phyloP scores from a whole-genome alignment of 1,140 invertebrate species.

The Harpegnathos saltator region DNA sequence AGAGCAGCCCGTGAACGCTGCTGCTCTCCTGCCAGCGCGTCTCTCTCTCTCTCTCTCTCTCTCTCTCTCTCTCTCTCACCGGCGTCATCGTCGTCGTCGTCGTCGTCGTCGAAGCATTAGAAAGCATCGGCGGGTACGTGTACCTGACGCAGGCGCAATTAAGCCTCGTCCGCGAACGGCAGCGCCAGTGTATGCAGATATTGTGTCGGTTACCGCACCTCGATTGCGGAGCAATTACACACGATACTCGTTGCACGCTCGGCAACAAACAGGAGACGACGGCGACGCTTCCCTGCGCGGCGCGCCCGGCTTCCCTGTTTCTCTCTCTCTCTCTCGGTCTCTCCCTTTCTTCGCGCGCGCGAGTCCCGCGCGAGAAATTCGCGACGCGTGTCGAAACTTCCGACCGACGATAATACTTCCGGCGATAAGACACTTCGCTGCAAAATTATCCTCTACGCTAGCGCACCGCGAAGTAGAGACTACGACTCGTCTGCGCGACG shows the following conservation, averaged over 20 bases:
- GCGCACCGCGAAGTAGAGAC: constrained; percentile 9
- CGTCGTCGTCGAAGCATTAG: constrained; percentile 47
- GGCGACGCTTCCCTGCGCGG: constrained; percentile 10
- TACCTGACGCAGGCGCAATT: constrained; percentile 58
- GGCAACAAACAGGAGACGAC: too few species aligned
- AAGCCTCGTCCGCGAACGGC: constrained; percentile 30
- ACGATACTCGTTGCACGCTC: constrained; percentile 58
- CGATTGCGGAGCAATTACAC: constrained; percentile 67
- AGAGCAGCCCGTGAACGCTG: constrained; percentile 17
- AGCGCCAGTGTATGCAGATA: constrained; percentile 39
- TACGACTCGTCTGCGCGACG: neutral
- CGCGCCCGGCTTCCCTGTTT: neutral
- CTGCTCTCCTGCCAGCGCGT: neutral
- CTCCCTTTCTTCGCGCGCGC: neutral
- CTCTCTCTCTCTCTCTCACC: too few species aligned
- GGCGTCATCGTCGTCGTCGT: too few species aligned
- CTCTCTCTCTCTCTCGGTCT: constrained; percentile 13
- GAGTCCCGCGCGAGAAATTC: constrained; percentile 32
- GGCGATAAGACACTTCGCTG: constrained; percentile 24
- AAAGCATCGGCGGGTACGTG: constrained; percentile 57
- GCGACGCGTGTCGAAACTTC: constrained; percentile 55
- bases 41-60: too few species aligned
- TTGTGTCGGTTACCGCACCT: constrained; percentile 36
- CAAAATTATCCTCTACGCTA: constrained; percentile 14
- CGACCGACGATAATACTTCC: constrained; percentile 46